Evolutionary conservation across 1,140 invertebrate genomes (phyloP), one percentile per base, ranked within the genome.

Genomic region (Asbolus verrucosus): DNA sequence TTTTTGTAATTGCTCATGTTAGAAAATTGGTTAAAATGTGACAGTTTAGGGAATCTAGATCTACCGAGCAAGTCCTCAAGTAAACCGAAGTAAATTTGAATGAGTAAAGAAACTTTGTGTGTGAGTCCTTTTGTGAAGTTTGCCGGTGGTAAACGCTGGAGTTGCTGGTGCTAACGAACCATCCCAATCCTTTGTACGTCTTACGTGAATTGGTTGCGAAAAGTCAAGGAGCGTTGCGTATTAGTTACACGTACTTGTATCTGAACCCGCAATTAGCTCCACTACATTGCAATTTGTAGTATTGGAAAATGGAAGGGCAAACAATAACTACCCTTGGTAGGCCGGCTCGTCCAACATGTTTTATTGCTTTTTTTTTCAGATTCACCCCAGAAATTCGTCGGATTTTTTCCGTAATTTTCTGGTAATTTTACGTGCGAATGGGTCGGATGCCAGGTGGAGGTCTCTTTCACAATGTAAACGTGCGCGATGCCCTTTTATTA

Each of bases 401-500:
- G 54, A 46, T 67, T 65, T 70, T 71, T 67, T 67, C 65, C 38
- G 46, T 66, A 71, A 71, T 71, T 71, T 71, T 71, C 70, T 71
- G 70, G 70, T 71, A 43, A 71, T 71, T 71, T 71, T 38, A 71
- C 70, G 70, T 71, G 19, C 59, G 65, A 65, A 30, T 67, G 70
- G 33, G 19, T 66, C 24, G 27, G 61, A 65, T 43, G 65, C 70
- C 70, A 71, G 70, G 70, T 71, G 70, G 62, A 66, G 62, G 33
- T 15, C 18, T 33, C 3, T 5, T 9, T 43, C 36, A 71, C 65
- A 71, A 67, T 71, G 61, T 50, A 65, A 50, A 67, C 50, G 70
- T 54, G 65, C 70, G 70, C 59, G 70, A 67, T 71, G 70, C 65
- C 65, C 70, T 71, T 71, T 71, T 71, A 71, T 71, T 63, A 66